A percentile compares a stretch with the other conserved stretches of the same genome.
Evolutionary conservation across 2,113 vertebrate genomes (phyloP).

Genomic region (Lophochroa leadbeateri): DNA sequence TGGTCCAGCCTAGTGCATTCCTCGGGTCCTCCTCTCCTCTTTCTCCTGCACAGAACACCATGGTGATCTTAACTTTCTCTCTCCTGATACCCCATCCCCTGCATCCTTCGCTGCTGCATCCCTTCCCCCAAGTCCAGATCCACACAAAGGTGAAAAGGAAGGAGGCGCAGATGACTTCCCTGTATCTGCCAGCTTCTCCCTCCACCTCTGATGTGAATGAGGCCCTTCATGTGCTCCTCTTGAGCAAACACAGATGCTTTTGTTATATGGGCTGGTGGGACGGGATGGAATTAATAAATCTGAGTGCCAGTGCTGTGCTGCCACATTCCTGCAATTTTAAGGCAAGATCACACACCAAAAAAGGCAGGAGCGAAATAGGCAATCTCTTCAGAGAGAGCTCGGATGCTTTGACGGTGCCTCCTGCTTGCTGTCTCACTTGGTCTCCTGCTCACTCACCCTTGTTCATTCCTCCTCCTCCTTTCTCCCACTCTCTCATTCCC

Average conservation of each 20-base stretch:
- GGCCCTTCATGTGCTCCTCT: slow-evolving; percentile 67
- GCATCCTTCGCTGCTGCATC: not conserved
- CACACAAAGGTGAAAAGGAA: slow-evolving; percentile 67
- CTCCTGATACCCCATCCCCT: not conserved
- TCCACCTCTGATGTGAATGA: slow-evolving; percentile 68
- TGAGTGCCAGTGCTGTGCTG: slow-evolving; percentile 47
- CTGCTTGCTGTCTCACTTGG: not conserved
- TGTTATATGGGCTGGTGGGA: slow-evolving; percentile 68
- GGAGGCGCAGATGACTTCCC: slow-evolving; percentile 24
- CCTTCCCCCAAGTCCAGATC: slow-evolving; percentile 16
- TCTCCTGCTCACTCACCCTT: not conserved
- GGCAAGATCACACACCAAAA: slow-evolving; percentile 36
- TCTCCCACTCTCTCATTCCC: not conserved
- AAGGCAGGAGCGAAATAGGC: not conserved
- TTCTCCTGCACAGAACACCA: not conserved
- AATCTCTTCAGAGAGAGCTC: not conserved
- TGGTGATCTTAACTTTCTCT: not conserved
- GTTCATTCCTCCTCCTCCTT: not conserved
- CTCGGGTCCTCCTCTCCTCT: not conserved
- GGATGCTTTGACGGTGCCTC: not conserved
- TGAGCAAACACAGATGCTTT: slow-evolving; percentile 75
- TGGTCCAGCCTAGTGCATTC: not conserved
- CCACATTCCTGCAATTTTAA: slow-evolving; percentile 72
- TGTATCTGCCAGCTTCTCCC: slow-evolving; percentile 65
- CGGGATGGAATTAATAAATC: slow-evolving; percentile 71